Percentiles rank a stretch among this genome's conserved stretches.
These are phyloP conservation scores for Machaerirhynchus nigripectus DNA, from an alignment of 2,113 vertebrate species.

Conservation along the genomic window DNA sequence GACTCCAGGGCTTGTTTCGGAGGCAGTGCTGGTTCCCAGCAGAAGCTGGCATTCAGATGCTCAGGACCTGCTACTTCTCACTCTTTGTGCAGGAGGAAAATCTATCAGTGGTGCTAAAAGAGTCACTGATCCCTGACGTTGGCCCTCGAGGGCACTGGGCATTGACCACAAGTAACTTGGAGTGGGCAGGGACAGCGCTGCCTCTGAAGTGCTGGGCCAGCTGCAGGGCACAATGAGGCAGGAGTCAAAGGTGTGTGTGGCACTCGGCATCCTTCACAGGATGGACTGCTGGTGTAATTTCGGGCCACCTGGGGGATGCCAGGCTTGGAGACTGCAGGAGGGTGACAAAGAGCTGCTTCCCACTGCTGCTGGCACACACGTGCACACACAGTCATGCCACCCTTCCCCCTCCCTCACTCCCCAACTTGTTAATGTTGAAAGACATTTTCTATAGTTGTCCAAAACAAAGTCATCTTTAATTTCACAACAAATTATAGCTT, in stretches of 20 bases:
- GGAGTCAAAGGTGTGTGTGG: background rate
- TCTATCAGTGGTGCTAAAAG: background rate
- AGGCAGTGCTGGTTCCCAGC: background rate
- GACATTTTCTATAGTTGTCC: background rate
- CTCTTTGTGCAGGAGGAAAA: background rate
- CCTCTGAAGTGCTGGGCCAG: background rate
- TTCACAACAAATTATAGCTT: background rate
- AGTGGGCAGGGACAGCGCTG: background rate
- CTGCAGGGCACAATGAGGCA: background rate
- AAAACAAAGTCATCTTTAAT: background rate
- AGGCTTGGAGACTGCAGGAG: background rate
- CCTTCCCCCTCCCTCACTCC: background rate
- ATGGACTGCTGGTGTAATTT: background rate
- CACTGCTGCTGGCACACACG: rapidly evolving
- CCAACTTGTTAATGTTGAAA: background rate
- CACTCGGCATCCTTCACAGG: background rate
- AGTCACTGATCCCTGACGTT: background rate
- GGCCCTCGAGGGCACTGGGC: background rate
- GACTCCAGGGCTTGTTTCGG: rapidly evolving
- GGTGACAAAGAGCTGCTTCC: background rate
- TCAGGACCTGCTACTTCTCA: background rate
- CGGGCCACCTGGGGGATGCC: background rate
- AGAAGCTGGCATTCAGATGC: background rate
- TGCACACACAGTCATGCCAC: background rate
- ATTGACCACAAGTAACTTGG: background rate